These are phyloP conservation scores for Mesembrinibis cayennensis DNA, from an alignment of 2,113 vertebrate species.

Conservation along the genomic window DNA sequence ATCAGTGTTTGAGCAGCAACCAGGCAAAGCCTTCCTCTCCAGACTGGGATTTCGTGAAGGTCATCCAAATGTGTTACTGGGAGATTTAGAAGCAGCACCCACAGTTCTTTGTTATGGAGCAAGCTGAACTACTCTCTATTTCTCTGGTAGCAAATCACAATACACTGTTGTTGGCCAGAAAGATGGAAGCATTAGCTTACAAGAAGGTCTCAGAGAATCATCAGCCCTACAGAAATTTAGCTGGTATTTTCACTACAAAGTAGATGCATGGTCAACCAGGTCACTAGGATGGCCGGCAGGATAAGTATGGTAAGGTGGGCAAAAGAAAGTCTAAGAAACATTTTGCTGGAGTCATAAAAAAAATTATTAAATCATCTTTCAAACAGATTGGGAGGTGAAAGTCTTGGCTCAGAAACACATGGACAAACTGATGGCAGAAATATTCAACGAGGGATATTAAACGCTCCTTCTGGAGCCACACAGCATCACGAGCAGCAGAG, in stretches of 20 bases:
- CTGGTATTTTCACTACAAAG: not conserved
- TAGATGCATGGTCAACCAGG: not conserved
- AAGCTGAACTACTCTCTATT: not conserved
- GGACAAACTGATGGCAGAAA: not conserved
- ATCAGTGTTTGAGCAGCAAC: not conserved
- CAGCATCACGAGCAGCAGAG: not conserved
- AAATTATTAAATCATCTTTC: not conserved
- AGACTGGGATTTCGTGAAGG: not conserved
- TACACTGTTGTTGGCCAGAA: not conserved
- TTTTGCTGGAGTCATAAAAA: not conserved
- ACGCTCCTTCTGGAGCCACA: not conserved
- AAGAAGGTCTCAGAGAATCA: not conserved
- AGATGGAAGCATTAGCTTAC: not conserved
- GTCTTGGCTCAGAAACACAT: not conserved
- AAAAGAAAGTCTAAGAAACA: not conserved
- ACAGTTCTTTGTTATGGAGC: not conserved
- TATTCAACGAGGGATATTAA: not conserved
- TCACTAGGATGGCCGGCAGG: not conserved
- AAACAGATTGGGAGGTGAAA: not conserved
- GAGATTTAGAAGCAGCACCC: not conserved
- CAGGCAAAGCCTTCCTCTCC: not conserved
- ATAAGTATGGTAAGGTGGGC: not conserved
- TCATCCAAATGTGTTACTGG: conserved; percentile 16
- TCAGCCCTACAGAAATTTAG: not conserved
- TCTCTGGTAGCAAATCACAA: not conserved